Base-by-base conservation (phyloP, 2,888 invertebrate species). In the Drosophila histrio region DNA sequence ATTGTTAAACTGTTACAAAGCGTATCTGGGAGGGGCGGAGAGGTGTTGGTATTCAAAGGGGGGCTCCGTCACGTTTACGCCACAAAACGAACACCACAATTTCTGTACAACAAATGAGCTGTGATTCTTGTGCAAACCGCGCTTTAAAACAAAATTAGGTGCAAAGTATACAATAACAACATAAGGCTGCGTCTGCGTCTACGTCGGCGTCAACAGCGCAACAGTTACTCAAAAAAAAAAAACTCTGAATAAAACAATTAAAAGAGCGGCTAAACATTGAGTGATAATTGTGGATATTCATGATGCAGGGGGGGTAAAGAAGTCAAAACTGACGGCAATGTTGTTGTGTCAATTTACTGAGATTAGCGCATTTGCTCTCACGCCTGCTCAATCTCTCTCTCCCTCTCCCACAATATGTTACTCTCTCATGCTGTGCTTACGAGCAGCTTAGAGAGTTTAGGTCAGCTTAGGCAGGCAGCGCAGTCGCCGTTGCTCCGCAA, bases 91-190 rank as follows among this genome's bases (percentile, higher is more conserved):
- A 54, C 57, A 68, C 60, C 56, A 67, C 73, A 68, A 64, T 64
- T 66, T 58, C 58, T 68, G 28, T 43, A 69, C 76, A 66, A 76
- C 58, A 77, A 79, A 76, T 74, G 67, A 67, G 69, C 70, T 58
- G 44, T 34, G 49, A 60, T 53, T 52, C 52, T 41, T 44, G 26
- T 73, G 66, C 62, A 76, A 72, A 50, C 72, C 72, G 54, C 66
- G 72, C 74, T 82, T 88, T 78, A 39, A 44, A 41, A 7, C 36
- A 7, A 26, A 32, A 41, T 38, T 24, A 47, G 13, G 21, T 13
- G 24, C n/a, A 19, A 30, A 32, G 2, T 11, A 17, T 8, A 52
- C 17, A 60, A 56, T n/a, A 61, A 49, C 56, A 61, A 50, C 43
- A n/a, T 28, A 17, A 32, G 17, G 24, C 43, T 15, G 26, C 43